These are phyloP conservation scores for Mormyrus lacerda DNA, from an alignment of 2,113 vertebrate genomes.

Conservation along the genomic window DNA sequence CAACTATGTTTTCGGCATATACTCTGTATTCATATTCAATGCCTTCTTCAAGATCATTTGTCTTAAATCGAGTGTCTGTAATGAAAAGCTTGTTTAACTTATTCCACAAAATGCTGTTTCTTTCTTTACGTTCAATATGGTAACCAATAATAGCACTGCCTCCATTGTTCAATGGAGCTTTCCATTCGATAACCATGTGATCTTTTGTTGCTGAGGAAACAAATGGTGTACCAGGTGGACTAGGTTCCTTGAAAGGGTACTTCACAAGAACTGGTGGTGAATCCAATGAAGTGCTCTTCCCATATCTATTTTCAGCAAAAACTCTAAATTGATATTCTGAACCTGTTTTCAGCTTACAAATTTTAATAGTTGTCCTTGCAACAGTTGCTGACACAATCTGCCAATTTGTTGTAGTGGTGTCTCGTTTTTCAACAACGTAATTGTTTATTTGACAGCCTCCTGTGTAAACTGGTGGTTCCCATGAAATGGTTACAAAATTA, in stretches of 20 bases:
- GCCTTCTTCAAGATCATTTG: constrained; percentile 87
- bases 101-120: constrained; percentile 92
- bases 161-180: constrained; percentile 84
- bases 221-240: constrained; percentile 80
- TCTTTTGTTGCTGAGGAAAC: constrained; percentile 82
- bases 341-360: constrained; percentile 85
- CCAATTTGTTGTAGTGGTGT: constrained; percentile 88
- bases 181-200: constrained; percentile 88
- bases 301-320: constrained; percentile 93
- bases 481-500: constrained; percentile 79
- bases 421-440: constrained; percentile 94
- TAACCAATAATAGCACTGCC: constrained; percentile 87
- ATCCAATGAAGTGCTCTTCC: constrained; percentile 79
- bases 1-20: constrained; percentile 93
- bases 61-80: constrained; percentile 82
- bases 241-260: constrained; percentile 88
- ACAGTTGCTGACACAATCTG: constrained; percentile 92
- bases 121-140: constrained; percentile 94
- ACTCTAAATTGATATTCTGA: constrained; percentile 95
- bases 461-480: constrained; percentile 87
- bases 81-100: constrained; percentile 86
- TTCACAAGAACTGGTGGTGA: constrained; percentile 78
- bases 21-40: constrained; percentile 97
- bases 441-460: constrained; percentile 97
- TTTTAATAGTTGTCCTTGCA: constrained; percentile 93